These are phyloP conservation scores for Drosophila parabipectinata DNA, from an alignment of 1,140 invertebrate species.

Conservation along the genomic window DNA sequence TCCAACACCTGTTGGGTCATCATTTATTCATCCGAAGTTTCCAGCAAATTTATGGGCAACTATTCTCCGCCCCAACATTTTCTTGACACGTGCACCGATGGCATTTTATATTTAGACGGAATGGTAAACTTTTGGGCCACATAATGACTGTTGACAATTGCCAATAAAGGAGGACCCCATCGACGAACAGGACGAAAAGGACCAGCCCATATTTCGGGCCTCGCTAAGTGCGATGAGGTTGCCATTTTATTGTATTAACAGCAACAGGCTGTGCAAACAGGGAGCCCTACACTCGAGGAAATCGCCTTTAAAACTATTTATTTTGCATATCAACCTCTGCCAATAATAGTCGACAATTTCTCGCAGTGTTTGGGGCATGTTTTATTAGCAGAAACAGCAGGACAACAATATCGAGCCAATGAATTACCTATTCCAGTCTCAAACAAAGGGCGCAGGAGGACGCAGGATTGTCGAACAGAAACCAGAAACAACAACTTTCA, in stretches of 20 bases:
- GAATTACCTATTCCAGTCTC: conserved; percentile 44
- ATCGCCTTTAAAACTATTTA: background rate
- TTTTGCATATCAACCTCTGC: background rate
- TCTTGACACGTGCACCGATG: conserved; percentile 35
- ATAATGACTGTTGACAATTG: conserved; percentile 52
- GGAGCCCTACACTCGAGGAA: conserved; percentile 3
- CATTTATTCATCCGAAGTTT: conserved; percentile 30
- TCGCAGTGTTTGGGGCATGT: conserved; percentile 27
- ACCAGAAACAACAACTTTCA: conserved; percentile 40
- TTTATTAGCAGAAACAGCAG: conserved; percentile 56
- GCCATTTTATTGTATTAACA: conserved; percentile 50
- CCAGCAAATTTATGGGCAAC: conserved; percentile 19
- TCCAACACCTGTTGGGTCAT: conserved; percentile 11
- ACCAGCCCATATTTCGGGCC: conserved; percentile 24
- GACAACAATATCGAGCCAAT: conserved; percentile 39
- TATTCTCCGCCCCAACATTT: conserved; percentile 21
- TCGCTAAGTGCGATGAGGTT: conserved; percentile 50
- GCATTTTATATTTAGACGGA: conserved; percentile 37
- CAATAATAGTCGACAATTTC: background rate
- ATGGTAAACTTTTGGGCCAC: conserved; percentile 32
- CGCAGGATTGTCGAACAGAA: conserved; percentile 6
- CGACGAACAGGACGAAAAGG: background rate
- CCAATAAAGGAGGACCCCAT: background rate
- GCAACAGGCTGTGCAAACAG: conserved; percentile 52
- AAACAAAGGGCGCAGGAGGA: conserved; percentile 27